phyloP scores from a whole-genome alignment of 2,888 invertebrate genomes.

The Autographa pulchrina region DNA sequence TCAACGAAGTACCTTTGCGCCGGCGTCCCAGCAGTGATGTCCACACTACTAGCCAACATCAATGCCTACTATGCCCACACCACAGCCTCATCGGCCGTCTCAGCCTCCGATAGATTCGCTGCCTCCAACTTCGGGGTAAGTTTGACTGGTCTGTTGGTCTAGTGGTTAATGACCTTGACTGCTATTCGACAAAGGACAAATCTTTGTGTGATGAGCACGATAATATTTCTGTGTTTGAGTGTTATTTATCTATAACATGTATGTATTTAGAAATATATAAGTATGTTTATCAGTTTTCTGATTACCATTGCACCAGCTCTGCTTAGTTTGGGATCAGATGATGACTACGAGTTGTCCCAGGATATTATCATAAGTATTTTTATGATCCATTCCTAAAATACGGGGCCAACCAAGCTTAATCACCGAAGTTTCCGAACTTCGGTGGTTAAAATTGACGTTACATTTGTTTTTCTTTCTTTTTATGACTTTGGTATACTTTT shows the following conservation, averaged over 20 bases:
- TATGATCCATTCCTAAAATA: slow-evolving; percentile 3
- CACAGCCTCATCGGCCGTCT: slow-evolving; percentile 98
- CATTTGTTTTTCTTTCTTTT: slow-evolving; percentile 8
- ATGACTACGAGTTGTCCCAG: no score
- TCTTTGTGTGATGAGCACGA: no score
- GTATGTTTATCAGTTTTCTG: no score
- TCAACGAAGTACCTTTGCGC: slow-evolving; percentile 99
- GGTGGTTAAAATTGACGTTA: slow-evolving; percentile 2
- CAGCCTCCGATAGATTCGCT: slow-evolving; percentile 99
- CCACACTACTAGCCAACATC: slow-evolving; percentile 99
- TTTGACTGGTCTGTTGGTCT: no score
- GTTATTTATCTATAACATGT: no score
- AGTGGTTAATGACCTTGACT: no score
- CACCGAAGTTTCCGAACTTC: neutral
- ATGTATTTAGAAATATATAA: no score
- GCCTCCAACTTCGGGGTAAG: slow-evolving; percentile 99
- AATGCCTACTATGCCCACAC: slow-evolving; percentile 99
- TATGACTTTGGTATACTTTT: neutral
- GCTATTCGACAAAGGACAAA: no score
- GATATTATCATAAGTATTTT: slow-evolving; percentile 64
- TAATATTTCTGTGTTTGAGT: no score
- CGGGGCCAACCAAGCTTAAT: neutral
- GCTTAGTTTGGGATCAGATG: no score
- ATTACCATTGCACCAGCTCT: no score
- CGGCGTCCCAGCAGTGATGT: slow-evolving; percentile 99